Base-by-base conservation (phyloP, 2,113 vertebrate genomes). In the Mystacornis crossleyi region DNA sequence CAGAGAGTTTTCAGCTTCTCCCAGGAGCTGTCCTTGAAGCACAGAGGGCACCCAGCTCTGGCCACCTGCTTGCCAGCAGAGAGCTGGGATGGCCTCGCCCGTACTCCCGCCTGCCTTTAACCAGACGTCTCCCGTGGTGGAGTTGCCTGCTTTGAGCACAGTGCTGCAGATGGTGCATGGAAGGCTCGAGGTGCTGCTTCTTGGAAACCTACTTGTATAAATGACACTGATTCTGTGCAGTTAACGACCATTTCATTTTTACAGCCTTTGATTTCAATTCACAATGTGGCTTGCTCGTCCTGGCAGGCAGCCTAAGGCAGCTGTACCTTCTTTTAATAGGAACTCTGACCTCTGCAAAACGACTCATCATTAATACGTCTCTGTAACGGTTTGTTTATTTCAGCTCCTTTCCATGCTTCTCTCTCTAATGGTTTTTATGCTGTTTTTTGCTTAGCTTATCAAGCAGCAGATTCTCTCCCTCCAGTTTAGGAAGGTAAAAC, bases 401-500 rank as follows among this genome's bases (percentile, higher is more conserved):
- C 62, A 81, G 94, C 89, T 94, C 93, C 86, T 95, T 87, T 97
- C 84, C 42, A 21, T 95, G 98, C 98, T 98, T 97, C 64, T 89
- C 42, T 62, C 43, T 97, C 97, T 98, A 98, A 97, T 98, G 97
- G 91, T 98, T 98, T 98, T 98, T 99, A 98, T 99, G 98, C 98
- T 98, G 98, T 98, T 97, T 97, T 98, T 97, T 98, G 98, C 99
- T 99, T 99, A 99, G 99, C 99, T 99, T 99, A 98, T 98, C 99
- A 98, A 98, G 98, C 98, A 98, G 94, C 98, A 98, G 99, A 98
- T 98, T 98, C 97, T 98, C 98, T 98, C 99, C 98, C 98, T 98
- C 99, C 99, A 99, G 98, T 95, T 98, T 98, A 96, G 97, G 96
- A 99, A 99, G 99, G 99, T 99, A 99, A 99, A 98, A 74, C 62